Conservation (phyloP, 2,888 invertebrate species). For the Acrobasis suavella region DNA sequence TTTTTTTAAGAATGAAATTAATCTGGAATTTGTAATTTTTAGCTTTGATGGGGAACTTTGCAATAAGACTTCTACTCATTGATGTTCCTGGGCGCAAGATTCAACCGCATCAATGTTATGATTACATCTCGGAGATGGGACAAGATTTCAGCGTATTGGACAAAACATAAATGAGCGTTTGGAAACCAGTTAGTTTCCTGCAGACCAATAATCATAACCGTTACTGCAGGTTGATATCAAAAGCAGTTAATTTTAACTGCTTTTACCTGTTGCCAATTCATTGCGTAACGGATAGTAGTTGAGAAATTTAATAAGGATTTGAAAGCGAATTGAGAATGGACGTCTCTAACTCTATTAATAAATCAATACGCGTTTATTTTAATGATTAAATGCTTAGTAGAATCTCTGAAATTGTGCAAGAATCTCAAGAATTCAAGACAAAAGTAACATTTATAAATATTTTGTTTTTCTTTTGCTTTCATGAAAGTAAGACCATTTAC, state of each 20-base stretch:
- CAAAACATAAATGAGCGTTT: not conserved
- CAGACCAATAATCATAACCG: slow-evolving; percentile 18
- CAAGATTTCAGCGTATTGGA: not conserved
- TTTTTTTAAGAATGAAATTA: too few relatives aligned
- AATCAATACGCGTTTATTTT: not conserved
- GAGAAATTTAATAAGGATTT: slow-evolving; percentile 14
- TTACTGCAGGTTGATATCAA: slow-evolving; percentile 19
- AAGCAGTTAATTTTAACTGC: slow-evolving; percentile 21
- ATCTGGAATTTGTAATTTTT: too few relatives aligned
- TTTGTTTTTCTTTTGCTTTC: too few relatives aligned
- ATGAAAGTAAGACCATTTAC: too few relatives aligned
- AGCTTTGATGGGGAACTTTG: not conserved
- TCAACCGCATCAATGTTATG: too few relatives aligned
- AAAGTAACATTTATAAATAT: too few relatives aligned
- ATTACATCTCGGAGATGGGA: not conserved
- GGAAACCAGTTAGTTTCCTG: slow-evolving; percentile 15
- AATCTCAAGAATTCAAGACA: too few relatives aligned
- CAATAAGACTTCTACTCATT: too few relatives aligned
- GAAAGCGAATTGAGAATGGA: slow-evolving; percentile 10
- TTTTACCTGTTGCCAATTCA: slow-evolving; percentile 17
- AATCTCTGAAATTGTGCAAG: not conserved
- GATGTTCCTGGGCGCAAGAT: too few relatives aligned
- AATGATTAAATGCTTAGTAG: too few relatives aligned
- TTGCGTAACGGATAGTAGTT: slow-evolving; percentile 14
- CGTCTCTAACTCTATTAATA: not conserved